Conservation (phyloP, 2,888 invertebrate species). For the Parascotia fuliginaria region DNA sequence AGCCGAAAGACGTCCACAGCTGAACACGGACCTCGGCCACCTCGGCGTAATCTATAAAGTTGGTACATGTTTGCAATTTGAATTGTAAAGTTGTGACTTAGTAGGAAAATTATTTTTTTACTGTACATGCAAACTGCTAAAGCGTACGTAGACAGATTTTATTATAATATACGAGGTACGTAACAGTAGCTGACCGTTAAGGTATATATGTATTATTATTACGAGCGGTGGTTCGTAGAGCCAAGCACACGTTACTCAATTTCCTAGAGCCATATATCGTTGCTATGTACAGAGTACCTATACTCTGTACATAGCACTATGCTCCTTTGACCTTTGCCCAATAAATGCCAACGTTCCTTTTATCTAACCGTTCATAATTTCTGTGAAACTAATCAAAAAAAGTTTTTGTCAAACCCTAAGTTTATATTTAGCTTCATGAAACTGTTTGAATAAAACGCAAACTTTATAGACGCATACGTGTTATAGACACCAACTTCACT, state of each 20-base stretch:
- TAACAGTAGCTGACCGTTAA: not conserved
- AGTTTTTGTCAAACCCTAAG: not conserved
- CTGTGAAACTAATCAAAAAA: constrained; percentile 20
- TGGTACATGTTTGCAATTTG: no score
- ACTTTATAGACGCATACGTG: no score
- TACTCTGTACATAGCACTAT: constrained; percentile 17
- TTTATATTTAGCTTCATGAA: not conserved
- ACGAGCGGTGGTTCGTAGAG: constrained; percentile 28
- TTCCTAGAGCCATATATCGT: constrained; percentile 26
- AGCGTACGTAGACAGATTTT: no score
- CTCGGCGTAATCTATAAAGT: no score
- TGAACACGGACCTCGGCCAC: no score
- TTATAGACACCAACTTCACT: no score
- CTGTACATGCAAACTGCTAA: no score
- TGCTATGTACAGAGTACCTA: no score
- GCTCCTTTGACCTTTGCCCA: constrained; percentile 48
- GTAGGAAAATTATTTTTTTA: no score
- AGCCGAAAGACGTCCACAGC: no score
- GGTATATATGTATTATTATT: constrained; percentile 45
- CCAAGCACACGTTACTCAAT: constrained; percentile 33
- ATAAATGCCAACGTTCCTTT: constrained; percentile 45
- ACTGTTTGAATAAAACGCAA: not conserved
- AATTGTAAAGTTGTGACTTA: no score
- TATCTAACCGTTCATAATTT: constrained; percentile 31
- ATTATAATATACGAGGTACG: no score